Percentiles rank a stretch among this genome's conserved stretches.
These are phyloP conservation scores for Megalopta genalis DNA, from an alignment of 1,140 invertebrate genomes.

Conservation along the genomic window DNA sequence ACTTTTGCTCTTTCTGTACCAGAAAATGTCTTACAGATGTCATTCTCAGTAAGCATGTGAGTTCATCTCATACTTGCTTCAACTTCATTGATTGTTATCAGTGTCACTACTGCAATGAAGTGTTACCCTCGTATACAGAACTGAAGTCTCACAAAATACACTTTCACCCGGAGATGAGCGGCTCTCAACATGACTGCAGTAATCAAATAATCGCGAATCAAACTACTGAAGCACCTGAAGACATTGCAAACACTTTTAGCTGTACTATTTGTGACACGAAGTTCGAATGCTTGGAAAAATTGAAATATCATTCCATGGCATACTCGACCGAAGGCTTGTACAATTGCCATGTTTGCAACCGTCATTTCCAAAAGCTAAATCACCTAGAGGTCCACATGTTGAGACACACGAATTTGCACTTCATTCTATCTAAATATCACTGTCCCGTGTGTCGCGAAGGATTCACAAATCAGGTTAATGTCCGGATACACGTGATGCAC, in stretches of 20 bases:
- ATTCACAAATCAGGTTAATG: not conserved
- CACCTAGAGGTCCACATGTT: constrained; percentile 44
- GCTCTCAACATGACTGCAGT: too few species aligned
- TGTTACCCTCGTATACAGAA: constrained; percentile 42
- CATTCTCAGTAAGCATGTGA: constrained; percentile 52
- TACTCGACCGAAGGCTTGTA: constrained; percentile 49
- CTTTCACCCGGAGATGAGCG: constrained; percentile 26
- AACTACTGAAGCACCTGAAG: not conserved
- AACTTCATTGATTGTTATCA: constrained; percentile 10
- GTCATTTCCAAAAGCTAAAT: constrained; percentile 37
- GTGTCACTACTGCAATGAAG: constrained; percentile 58
- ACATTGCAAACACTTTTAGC: not conserved
- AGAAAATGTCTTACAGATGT: constrained; percentile 37
- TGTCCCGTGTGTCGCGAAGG: constrained; percentile 56
- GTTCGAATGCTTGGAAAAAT: constrained; percentile 34
- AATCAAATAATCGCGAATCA: not conserved
- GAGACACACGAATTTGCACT: constrained; percentile 43
- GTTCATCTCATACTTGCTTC: constrained; percentile 43
- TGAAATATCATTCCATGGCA: constrained; percentile 52
- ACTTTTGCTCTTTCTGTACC: constrained; percentile 60
- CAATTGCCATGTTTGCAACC: constrained; percentile 34
- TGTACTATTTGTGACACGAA: constrained; percentile 47
- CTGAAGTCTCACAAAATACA: constrained; percentile 62
- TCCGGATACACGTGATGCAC: constrained; percentile 49
- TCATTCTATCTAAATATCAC: not conserved